phyloP scores from a whole-genome alignment of 2,113 vertebrate genomes.

The Sinosuthora webbiana region DNA sequence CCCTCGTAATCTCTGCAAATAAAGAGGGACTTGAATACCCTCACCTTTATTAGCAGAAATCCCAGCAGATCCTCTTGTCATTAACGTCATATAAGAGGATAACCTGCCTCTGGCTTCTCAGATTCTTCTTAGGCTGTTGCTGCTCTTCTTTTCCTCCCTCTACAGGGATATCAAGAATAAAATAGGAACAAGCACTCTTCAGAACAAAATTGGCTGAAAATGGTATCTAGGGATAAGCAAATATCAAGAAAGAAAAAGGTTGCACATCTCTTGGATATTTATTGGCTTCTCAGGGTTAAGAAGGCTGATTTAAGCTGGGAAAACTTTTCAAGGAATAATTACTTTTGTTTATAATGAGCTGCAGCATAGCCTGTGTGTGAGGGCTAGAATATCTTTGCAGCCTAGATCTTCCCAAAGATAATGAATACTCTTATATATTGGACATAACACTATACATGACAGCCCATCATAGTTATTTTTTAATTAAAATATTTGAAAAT shows the following conservation, averaged over 20 bases:
- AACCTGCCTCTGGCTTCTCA: slow-evolving; percentile 1
- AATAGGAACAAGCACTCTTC: neutral
- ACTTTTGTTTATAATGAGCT: neutral
- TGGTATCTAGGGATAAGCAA: neutral
- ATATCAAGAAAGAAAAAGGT: neutral
- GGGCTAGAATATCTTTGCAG: neutral
- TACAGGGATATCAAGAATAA: slow-evolving; percentile 32
- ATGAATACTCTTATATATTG: neutral
- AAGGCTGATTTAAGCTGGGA: neutral
- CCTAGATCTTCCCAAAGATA: neutral
- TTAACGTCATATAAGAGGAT: neutral
- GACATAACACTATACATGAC: neutral
- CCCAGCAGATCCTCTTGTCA: slow-evolving; percentile 43
- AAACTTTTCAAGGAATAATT: neutral
- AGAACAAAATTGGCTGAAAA: neutral
- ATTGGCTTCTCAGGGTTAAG: neutral
- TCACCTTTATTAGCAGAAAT: slow-evolving; percentile 55
- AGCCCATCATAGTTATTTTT: neutral
- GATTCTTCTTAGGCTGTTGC: slow-evolving; percentile 42
- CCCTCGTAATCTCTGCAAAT: neutral
- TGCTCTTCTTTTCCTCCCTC: slow-evolving; percentile 40
- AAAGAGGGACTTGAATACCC: neutral
- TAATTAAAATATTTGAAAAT: neutral
- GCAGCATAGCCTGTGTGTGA: neutral
- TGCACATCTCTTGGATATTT: neutral